Evolutionary conservation across 2,888 invertebrate species (phyloP).

Genomic region (Trachelus tabidus): DNA sequence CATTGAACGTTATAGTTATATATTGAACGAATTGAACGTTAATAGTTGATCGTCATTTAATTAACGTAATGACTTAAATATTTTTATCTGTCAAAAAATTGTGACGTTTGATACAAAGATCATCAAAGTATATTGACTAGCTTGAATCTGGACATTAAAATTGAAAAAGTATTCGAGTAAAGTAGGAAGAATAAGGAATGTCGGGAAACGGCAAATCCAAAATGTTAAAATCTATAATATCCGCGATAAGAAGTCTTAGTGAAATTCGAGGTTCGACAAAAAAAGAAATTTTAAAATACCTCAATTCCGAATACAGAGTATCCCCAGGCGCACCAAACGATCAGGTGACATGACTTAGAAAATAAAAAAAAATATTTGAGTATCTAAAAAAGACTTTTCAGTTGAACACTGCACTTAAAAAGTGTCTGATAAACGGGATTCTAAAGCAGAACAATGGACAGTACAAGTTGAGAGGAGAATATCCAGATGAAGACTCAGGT

Average conservation of each 20-base stretch:
- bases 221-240: neutral
- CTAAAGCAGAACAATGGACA: neutral
- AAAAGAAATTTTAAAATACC: neutral
- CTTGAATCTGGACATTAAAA: too few relatives aligned
- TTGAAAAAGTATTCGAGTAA: neutral
- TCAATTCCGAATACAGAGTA: neutral
- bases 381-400: neutral
- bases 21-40: neutral
- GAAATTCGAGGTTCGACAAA: neutral
- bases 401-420: neutral
- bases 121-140: neutral
- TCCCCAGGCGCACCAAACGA: neutral
- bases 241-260: neutral
- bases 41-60: neutral
- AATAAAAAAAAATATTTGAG: neutral
- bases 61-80: neutral
- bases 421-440: neutral
- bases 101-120: neutral
- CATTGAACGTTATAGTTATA: too few relatives aligned
- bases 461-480: neutral
- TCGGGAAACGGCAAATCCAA: neutral
- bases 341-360: neutral
- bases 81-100: neutral
- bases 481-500: neutral
- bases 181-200: neutral